A percentile compares a stretch with the other conserved stretches of the same genome.
These are phyloP conservation scores for Chironomus striatipennis DNA, from an alignment of 1,140 invertebrate genomes.

Conservation along the genomic window DNA sequence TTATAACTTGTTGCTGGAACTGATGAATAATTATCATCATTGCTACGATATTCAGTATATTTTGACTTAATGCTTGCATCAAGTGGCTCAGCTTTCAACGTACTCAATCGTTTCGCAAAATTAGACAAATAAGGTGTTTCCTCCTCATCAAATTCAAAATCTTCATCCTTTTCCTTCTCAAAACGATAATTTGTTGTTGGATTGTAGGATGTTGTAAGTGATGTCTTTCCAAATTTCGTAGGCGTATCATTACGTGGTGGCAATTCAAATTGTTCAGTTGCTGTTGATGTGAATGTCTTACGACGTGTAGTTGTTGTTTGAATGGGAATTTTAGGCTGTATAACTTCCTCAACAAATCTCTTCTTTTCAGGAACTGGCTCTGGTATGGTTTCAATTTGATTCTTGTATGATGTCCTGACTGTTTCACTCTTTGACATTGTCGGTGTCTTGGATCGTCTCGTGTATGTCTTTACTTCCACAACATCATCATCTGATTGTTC, in stretches of 20 bases:
- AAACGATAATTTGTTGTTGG: neutral
- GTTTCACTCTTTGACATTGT: neutral
- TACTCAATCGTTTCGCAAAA: constrained; percentile 1
- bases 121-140: neutral
- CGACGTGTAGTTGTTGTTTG: neutral
- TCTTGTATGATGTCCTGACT: neutral
- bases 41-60: neutral
- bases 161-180: neutral
- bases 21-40: neutral
- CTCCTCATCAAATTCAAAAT: neutral
- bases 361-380: neutral
- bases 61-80: neutral
- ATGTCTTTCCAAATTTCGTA: neutral
- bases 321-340: neutral
- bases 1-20: neutral
- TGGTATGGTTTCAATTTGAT: neutral
- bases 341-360: neutral
- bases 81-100: neutral
- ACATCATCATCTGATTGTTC: neutral
- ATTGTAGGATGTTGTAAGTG: neutral
- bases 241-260: neutral
- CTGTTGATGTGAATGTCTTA: neutral
- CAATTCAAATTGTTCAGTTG: neutral
- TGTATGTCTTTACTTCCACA: neutral
- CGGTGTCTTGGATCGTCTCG: neutral